Base-by-base conservation (phyloP, 2,888 invertebrate genomes). In the Cerastis rubricosa region DNA sequence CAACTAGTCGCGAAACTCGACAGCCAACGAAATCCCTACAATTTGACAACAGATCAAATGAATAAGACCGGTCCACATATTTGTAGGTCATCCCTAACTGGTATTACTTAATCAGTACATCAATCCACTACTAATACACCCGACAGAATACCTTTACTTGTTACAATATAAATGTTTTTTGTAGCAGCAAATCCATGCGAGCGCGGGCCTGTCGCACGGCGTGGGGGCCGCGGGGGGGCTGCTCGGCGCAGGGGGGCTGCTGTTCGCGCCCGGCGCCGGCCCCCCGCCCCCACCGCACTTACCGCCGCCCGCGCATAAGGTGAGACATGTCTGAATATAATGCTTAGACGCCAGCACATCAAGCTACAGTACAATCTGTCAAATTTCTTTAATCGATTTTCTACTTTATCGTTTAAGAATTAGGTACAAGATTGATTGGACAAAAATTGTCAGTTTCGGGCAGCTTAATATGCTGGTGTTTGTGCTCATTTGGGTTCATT, bases 101-200 rank as follows among this genome's bases (percentile, higher is more conserved):
- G 59, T 47, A 25, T 6, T 79, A 29, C 12, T 47, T n/a, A 17
- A 29, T 47, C 17, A 59, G 29, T 35, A 54, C 29, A 57, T 57
- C 29, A 43, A 61, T 22, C 63, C 63, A 64, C 66, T 64, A 71
- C 84, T 64, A 83, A 78, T 71, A 71, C 64, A 71, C n/a, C 51
- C 45, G 22, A 17, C 12, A 43, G 22, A 35, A 40, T 67, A 64
- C 54, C 63, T 43, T 51, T 76, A 64, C 59, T 61, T 61, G 14
- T 71, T 74, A 74, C 71, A 76, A 81, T 57, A 81, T 64, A 25
- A 67, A 72, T 66, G 67, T 87, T 90, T 82, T 83, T 89, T 94
- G 71, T 97, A 98, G 98, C 98, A 98, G 98, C 99, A 99, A 97
- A 98, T 99, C 96, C 99, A 99, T 95, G 98, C 98, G 87, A 98